Base-by-base conservation (phyloP, 1,140 invertebrate genomes). In the Vanessa atalanta region DNA sequence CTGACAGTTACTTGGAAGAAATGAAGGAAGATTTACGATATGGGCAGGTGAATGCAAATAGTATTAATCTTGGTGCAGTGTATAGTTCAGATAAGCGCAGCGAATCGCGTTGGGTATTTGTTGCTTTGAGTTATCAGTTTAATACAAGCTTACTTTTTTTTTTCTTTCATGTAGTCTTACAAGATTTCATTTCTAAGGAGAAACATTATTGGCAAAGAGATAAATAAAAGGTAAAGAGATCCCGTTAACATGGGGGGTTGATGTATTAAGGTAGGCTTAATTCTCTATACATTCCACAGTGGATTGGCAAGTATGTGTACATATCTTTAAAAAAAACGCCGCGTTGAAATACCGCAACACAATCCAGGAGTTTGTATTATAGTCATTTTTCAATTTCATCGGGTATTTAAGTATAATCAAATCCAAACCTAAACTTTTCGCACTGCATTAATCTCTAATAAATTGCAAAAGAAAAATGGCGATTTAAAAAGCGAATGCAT, bases 21-120 rank as follows among this genome's bases (percentile, higher is more conserved):
- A 79, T 79, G 70, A 76, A 76, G 67, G 65, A 71, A 79, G 77
- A 79, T 79, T 79, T 79, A 79, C 77, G 73, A 73, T 79, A 75
- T 53, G 47, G 47, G 66, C 71, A 76, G 67, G 63, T 77, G 76
- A 77, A 77, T 73, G 72, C 75, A 75, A 75, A 75, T 75, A 75
- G 23, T 75, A 75, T 75, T 71, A 71, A 76, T 76, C 70, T 55
- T 65, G 50, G 68, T 68, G 55, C 61, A 50, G 64, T 48, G 55
- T 70, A 65, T 43, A 53, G 57, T 76, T 64, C 60, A 67, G 65
- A 73, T 73, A 72, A 69, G 61, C 68, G 73, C 65, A n/a, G 14
- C 43, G 57, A 69, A 76, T 72, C 72, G 84, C 83, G 80, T 67
- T 16, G 60, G 80, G 84, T 82, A 83, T 81, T 85, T 86, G 85